These are phyloP conservation scores for Microcebus tavaratra DNA, from an alignment of 2,113 vertebrate genomes.

Conservation along the genomic window DNA sequence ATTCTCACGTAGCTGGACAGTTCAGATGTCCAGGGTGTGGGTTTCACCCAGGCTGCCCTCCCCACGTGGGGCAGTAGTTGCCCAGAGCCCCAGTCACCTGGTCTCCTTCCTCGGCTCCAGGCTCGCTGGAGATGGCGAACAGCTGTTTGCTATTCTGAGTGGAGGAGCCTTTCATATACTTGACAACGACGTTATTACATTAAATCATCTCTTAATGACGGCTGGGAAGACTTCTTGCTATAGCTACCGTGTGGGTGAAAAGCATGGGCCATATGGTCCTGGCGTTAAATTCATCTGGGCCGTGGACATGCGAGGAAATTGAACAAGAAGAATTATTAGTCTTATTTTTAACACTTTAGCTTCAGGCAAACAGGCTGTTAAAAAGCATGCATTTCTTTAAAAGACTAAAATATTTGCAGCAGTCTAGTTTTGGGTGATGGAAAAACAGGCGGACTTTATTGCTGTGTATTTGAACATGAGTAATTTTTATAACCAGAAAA, in stretches of 20 bases:
- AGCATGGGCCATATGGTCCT: neutral
- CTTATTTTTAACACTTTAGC: constrained; percentile 39
- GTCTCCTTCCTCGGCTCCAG: constrained; percentile 35
- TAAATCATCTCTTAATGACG: constrained; percentile 74
- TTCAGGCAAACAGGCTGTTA: neutral
- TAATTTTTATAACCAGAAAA: neutral
- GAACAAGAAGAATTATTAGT: neutral
- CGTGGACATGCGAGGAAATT: neutral
- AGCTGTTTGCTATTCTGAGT: constrained; percentile 74
- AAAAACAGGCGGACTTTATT: neutral
- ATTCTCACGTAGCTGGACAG: neutral
- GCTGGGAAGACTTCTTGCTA: constrained; percentile 56
- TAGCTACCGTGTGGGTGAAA: constrained; percentile 36
- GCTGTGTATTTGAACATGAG: neutral
- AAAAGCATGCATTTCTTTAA: constrained; percentile 15
- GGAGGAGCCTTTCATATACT: constrained; percentile 65
- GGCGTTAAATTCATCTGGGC: constrained; percentile 51
- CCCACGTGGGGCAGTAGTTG: neutral
- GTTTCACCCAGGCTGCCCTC: neutral
- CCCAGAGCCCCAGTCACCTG: neutral
- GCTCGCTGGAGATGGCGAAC: constrained; percentile 36
- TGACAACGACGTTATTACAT: constrained; percentile 32
- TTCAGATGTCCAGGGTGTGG: neutral
- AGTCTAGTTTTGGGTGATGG: neutral
- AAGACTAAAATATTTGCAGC: constrained; percentile 8